A percentile compares a stretch with the other conserved stretches of the same genome.
Conservation (phyloP, 1,140 invertebrate species). For the Neodiprion fabricii region DNA sequence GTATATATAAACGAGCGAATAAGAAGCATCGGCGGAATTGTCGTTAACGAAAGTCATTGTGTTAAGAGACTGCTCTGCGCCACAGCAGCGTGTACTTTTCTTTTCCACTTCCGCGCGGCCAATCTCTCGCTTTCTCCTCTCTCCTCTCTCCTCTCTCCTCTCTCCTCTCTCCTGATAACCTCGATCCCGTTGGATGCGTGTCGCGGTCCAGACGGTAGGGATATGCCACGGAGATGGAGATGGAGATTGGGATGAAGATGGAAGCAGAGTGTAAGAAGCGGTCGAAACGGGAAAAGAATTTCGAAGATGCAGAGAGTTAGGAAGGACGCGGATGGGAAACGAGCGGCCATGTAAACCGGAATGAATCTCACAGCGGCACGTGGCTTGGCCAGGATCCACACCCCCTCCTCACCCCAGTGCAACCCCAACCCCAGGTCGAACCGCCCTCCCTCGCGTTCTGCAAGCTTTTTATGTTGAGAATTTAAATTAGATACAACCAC, state of each 20-base stretch:
- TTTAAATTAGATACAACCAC: slow-evolving; percentile 54
- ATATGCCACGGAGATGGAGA: neutral
- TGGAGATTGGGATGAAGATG: neutral
- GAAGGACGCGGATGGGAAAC: slow-evolving; percentile 31
- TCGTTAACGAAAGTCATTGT: neutral
- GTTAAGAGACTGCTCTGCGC: neutral
- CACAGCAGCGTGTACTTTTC: neutral
- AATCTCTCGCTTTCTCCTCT: too few relatives aligned
- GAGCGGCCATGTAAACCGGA: slow-evolving; percentile 50
- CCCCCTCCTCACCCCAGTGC: slow-evolving; percentile 33
- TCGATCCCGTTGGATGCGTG: too few relatives aligned
- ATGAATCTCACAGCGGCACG: slow-evolving; percentile 54
- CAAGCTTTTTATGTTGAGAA: slow-evolving; percentile 53
- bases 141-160: too few relatives aligned
- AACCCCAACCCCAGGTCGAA: slow-evolving; percentile 6
- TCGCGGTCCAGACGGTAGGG: slow-evolving; percentile 30
- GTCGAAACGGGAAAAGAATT: slow-evolving; percentile 32
- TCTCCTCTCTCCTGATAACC: too few relatives aligned
- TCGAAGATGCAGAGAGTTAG: slow-evolving; percentile 31
- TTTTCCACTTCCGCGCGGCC: too few relatives aligned
- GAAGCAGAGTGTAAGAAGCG: slow-evolving; percentile 3
- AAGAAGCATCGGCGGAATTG: neutral
- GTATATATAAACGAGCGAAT: neutral
- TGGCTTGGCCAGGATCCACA: slow-evolving; percentile 54
- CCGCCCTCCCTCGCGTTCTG: slow-evolving; percentile 32